Percentiles rank a stretch among this genome's conserved stretches.
Evolutionary conservation across 2,113 vertebrate genomes (phyloP).

Genomic region (Aphyosemion australe): DNA sequence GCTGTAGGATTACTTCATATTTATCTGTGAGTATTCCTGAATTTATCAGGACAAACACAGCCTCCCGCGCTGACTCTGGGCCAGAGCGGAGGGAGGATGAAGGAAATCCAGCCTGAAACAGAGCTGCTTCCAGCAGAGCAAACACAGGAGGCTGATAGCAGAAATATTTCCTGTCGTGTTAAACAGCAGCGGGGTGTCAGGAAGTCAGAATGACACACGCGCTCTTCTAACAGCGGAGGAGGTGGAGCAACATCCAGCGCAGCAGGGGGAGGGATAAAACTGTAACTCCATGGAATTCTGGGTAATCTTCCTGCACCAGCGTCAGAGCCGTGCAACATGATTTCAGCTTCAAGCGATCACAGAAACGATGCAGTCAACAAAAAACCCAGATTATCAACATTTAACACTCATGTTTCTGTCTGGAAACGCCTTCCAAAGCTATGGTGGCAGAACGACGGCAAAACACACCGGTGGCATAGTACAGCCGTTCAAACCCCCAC

Average conservation of each 20-base stretch:
- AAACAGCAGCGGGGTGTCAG: constrained; percentile 4
- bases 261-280: too few species aligned
- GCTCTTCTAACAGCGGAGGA: not conserved
- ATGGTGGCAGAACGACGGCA: not conserved
- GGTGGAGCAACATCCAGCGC: not conserved
- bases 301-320: too few species aligned
- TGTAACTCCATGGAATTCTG: too few species aligned
- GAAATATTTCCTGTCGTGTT: not conserved
- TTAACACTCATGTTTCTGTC: too few species aligned
- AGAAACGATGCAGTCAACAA: too few species aligned
- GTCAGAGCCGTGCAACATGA: too few species aligned
- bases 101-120: not conserved
- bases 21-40: constrained; percentile 17
- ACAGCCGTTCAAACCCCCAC: too few species aligned
- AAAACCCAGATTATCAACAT: too few species aligned
- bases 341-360: too few species aligned
- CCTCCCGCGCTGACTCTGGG: constrained; percentile 1
- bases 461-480: not conserved
- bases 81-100: constrained; percentile 11
- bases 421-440: too few species aligned
- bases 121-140: constrained; percentile 9
- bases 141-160: constrained; percentile 9
- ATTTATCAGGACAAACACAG: constrained; percentile 38
- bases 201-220: not conserved
- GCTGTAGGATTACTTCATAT: constrained; percentile 34